Conservation (phyloP, 2,797 vertebrate species). For the Myotis findleyi region DNA sequence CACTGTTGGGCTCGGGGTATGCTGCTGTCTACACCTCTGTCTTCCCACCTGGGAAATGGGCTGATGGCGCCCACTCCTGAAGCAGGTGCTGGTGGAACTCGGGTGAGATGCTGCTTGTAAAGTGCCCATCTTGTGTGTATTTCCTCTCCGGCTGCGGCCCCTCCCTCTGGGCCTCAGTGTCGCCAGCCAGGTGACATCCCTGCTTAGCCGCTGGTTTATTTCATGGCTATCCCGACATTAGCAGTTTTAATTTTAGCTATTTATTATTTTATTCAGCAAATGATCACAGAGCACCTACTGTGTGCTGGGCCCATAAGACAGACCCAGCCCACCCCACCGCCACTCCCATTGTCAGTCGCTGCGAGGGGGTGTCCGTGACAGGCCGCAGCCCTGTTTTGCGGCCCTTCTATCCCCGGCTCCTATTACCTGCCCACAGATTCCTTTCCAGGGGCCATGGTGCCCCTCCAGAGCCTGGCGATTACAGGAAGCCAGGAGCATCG, state of each 20-base stretch:
- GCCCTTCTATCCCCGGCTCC: conserved; percentile 55
- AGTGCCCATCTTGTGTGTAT: neutral
- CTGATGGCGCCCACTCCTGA: too few relatives aligned
- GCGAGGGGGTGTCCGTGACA: accelerated
- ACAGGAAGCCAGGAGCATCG: neutral
- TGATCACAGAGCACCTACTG: neutral
- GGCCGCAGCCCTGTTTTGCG: neutral
- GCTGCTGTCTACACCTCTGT: neutral
- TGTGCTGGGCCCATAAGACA: neutral
- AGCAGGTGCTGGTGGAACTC: too few relatives aligned
- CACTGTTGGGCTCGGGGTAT: neutral
- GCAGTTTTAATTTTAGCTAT: neutral
- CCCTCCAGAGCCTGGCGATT: neutral
- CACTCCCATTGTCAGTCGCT: neutral
- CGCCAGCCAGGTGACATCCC: neutral
- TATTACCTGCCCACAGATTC: conserved; percentile 72
- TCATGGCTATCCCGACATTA: accelerated
- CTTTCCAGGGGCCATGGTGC: conserved; percentile 72
- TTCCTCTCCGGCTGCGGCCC: accelerated
- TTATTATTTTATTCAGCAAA: neutral
- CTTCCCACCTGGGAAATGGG: too few relatives aligned
- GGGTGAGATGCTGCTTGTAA: accelerated
- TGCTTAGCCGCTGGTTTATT: neutral
- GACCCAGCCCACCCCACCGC: accelerated
- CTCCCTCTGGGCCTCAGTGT: neutral